These are phyloP conservation scores for Colius striatus DNA, from an alignment of 2,113 vertebrate genomes.

Conservation along the genomic window DNA sequence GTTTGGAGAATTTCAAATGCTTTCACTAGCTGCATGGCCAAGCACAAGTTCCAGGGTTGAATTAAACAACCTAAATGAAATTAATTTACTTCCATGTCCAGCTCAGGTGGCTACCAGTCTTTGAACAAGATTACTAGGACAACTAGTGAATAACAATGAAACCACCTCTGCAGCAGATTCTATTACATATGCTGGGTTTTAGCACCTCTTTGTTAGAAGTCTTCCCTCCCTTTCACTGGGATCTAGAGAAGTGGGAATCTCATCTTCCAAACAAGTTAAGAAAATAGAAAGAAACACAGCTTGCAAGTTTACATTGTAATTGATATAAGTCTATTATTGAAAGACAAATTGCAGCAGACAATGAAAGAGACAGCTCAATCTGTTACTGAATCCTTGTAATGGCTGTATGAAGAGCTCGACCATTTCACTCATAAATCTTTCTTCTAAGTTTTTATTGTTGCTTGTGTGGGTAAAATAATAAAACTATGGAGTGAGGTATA, in stretches of 20 bases:
- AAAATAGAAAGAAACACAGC: not conserved
- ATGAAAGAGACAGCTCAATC: slow-evolving; percentile 56
- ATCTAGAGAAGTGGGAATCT: not conserved
- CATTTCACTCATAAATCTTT: slow-evolving; percentile 42
- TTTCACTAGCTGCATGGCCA: not conserved
- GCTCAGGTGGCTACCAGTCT: slow-evolving; percentile 37
- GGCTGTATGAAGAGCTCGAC: slow-evolving; percentile 7
- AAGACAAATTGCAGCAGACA: slow-evolving; percentile 56
- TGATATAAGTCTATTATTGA: slow-evolving; percentile 52
- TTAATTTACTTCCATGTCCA: not conserved
- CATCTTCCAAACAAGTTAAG: slow-evolving; percentile 3
- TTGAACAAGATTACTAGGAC: not conserved
- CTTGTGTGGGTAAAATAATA: slow-evolving; percentile 46
- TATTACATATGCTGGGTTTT: not conserved
- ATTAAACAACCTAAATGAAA: slow-evolving; percentile 27
- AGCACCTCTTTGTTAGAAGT: not conserved
- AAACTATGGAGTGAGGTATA: not conserved
- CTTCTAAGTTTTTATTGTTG: slow-evolving; percentile 2
- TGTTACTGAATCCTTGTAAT: slow-evolving; percentile 47
- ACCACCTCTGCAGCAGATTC: not conserved
- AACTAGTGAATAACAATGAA: not conserved
- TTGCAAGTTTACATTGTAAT: slow-evolving; percentile 31
- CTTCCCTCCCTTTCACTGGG: not conserved
- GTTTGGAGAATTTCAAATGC: not conserved
- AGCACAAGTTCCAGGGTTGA: not conserved